Evolutionary conservation across 2,113 vertebrate species (phyloP), one percentile per base, ranked within the genome.

Genomic region (Hirundichthys speculiger): DNA sequence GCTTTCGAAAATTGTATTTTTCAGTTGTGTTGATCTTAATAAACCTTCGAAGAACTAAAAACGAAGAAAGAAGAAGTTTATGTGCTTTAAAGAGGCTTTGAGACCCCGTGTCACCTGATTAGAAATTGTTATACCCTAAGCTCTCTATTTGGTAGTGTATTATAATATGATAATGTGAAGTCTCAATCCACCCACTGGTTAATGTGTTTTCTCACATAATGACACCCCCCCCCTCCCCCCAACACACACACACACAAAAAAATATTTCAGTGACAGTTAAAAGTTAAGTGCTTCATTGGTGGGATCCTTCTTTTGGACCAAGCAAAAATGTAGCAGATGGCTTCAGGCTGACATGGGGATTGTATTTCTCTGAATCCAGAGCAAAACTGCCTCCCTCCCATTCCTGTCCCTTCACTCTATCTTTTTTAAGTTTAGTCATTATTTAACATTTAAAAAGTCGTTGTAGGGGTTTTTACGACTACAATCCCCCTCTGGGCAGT

Each of bases 361-460:
- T 1, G 9, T 34, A 34, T 34, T 34, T 34, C 30, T 34, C 11
- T 34, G 30, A 34, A 34, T n/a, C n/a, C n/a, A n/a, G n/a, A n/a
- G n/a, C n/a, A n/a, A n/a, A n/a, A n/a, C n/a, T n/a, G n/a, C n/a
- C n/a, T n/a, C n/a, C n/a, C 25, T 50, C 40, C 46, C 10, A n/a
- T 24, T 41, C 24, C 57, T 56, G 47, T 19, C 7, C 25, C 10
- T 20, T 21, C 21, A 50, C n/a, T 52, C 18, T 58, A 4, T 39
- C n/a, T 24, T 40, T 43, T 40, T 68, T 57, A 43, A 34, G 30
- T 9, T 3, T 39, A 54, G 41, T 64, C 1, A 68, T 15, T n/a
- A 20, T 16, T 30, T 42, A 39, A 71, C 19, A 59, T 21, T 7
- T 50, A 14, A 38, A 61, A 43, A 52, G 15, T 39, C 51, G 43